Percentiles rank a stretch among this genome's conserved stretches.
Conservation (phyloP, 2,888 invertebrate species). For the Spilarctia lutea region DNA sequence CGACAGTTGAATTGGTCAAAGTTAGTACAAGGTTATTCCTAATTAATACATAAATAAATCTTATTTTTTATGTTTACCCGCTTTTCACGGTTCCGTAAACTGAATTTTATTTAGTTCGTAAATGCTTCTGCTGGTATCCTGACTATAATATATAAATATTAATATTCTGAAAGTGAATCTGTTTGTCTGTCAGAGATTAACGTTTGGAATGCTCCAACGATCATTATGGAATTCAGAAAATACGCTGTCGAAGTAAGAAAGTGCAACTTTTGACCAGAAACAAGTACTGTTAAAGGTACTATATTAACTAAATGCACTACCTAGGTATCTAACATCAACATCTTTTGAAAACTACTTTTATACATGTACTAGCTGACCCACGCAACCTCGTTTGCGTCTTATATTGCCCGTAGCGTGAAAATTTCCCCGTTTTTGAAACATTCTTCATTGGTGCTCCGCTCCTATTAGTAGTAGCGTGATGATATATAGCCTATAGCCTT, state of each 20-base stretch:
- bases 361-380: too few species aligned
- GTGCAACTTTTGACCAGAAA: neutral
- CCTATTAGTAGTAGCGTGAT: too few species aligned
- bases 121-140: neutral
- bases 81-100: neutral
- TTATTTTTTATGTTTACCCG: neutral
- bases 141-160: neutral
- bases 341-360: neutral
- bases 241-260: neutral
- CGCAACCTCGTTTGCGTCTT: too few species aligned
- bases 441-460: too few species aligned
- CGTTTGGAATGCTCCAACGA: neutral
- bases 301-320: neutral
- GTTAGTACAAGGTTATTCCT: constrained; percentile 1
- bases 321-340: neutral
- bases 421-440: too few species aligned
- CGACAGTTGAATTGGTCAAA: neutral
- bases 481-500: too few species aligned
- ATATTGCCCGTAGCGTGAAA: too few species aligned
- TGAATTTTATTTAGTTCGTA: neutral
- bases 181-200: neutral
- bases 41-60: neutral
- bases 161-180: neutral
- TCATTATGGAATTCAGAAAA: neutral
- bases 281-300: neutral